Base-by-base conservation (phyloP, 2,888 invertebrate genomes). In the Aspidiotus destructor region DNA sequence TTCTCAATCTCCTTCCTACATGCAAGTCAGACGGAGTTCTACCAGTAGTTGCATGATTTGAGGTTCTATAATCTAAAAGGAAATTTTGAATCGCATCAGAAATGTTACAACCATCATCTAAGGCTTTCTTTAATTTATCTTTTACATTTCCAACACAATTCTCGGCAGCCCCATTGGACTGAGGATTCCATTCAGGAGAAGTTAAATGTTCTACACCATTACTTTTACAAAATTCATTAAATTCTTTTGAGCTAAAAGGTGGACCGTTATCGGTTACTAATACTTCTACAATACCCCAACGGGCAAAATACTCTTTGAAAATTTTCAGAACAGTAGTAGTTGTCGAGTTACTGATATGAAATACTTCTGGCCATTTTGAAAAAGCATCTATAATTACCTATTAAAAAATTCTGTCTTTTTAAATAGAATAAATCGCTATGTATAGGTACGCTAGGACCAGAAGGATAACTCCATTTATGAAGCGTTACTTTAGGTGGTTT, bases 181-280 rank as follows among this genome's bases (percentile, higher is more conserved):
- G 8, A 55, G 55, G 55, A 55, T 55, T 10, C 8, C 15, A 10
- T 55, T 10, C n/a, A 8, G 55, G 15, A 10, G 55, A n/a, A 55
- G 15, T n/a, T n/a, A 55, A n/a, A 55, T 55, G 55, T n/a, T 8
- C 15, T 8, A 55, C 55, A 8, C 55, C 55, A 55, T 55, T 55
- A n/a, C 15, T 8, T 55, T n/a, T 55, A 10, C 9, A n/a, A 55
- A 55, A 55, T 15, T 10, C 9, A 55, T n/a, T 10, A 55, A 55
- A 55, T n/a, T 55, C 55, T n/a, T n/a, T 55, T 8, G 55, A 55
- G 8, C 8, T n/a, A 55, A 8, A 55, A 10, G 55, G 55, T 55
- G 55, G 55, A 15, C 55, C 55, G n/a, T n/a, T n/a, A n/a, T n/a
- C n/a, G 15, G 55, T 55, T n/a, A 55, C 55, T 55, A 55, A 55